Percentiles rank a stretch among this genome's conserved stretches.
Conservation (phyloP, 1,140 invertebrate genomes). For the Leptopilina clavipes region DNA sequence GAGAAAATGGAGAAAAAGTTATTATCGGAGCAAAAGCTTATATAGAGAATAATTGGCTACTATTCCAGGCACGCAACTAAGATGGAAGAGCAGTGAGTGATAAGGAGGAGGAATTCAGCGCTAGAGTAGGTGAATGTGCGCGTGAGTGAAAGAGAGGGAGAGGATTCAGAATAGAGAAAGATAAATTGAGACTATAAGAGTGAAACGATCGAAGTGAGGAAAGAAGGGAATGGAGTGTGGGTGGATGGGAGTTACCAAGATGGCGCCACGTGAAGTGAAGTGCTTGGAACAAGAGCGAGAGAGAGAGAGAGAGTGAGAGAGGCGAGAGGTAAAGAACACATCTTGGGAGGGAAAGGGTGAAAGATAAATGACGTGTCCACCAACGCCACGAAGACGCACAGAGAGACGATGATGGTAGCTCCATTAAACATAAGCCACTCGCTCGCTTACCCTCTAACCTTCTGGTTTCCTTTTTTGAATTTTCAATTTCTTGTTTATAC, state of each 20-base stretch:
- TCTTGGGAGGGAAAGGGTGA: conserved; percentile 66
- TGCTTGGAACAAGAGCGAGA: conserved; percentile 43
- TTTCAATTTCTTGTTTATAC: conserved; percentile 28
- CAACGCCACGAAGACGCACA: conserved; percentile 61
- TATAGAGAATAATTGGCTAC: conserved; percentile 53
- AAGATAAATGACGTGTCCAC: conserved; percentile 74
- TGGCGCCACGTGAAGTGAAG: conserved; percentile 55
- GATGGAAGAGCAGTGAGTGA: conserved; percentile 41
- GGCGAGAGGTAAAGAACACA: conserved; percentile 50
- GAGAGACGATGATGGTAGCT: conserved; percentile 62
- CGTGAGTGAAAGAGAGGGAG: conserved; percentile 27
- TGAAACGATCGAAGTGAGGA: conserved; percentile 45
- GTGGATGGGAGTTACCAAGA: conserved; percentile 57
- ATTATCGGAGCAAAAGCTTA: conserved; percentile 18
- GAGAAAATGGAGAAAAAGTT: conserved; percentile 25
- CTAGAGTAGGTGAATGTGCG: conserved; percentile 35
- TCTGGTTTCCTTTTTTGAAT: conserved; percentile 43
- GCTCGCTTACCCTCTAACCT: conserved; percentile 56
- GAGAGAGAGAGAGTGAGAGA: conserved; percentile 45
- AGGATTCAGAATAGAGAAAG: conserved; percentile 8
- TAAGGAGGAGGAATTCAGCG: conserved; percentile 13
- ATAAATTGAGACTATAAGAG: not conserved
- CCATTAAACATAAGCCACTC: conserved; percentile 71
- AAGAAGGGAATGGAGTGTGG: conserved; percentile 49
- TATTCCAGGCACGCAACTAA: conserved; percentile 48